Conservation (phyloP, 2,113 vertebrate genomes). For the Nicator chloris region DNA sequence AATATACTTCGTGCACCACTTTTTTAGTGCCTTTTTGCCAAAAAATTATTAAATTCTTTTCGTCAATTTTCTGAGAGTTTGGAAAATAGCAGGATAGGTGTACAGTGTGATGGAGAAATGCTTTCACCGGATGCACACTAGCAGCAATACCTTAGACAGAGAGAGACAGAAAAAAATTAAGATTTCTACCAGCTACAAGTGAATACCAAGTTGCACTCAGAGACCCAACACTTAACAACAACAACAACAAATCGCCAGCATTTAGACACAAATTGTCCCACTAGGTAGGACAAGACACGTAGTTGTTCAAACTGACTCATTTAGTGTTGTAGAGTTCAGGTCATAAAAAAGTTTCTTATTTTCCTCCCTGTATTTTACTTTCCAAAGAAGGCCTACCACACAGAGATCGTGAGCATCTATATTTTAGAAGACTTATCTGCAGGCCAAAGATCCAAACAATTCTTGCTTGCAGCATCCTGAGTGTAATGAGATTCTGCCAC, state of each 20-base stretch:
- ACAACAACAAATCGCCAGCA: too few relatives aligned
- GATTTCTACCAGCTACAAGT: neutral
- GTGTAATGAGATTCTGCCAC: neutral
- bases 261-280: neutral
- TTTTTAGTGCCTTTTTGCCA: slow-evolving; percentile 10
- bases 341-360: neutral
- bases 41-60: slow-evolving; percentile 3
- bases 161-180: neutral
- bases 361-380: neutral
- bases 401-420: neutral
- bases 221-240: neutral
- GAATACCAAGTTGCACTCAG: neutral
- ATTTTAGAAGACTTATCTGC: neutral
- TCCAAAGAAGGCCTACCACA: neutral
- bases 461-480: neutral
- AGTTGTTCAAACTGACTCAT: neutral
- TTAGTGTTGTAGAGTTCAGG: neutral
- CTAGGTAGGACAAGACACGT: neutral
- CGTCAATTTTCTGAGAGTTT: neutral
- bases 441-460: neutral
- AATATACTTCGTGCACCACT: slow-evolving; percentile 17
- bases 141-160: slow-evolving; percentile 14
- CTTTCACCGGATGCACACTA: neutral
- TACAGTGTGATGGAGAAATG: slow-evolving; percentile 47
- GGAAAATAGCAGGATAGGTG: slow-evolving; percentile 36